These are phyloP conservation scores for Spisula subtruncata DNA, from an alignment of 2,888 invertebrate genomes.

Conservation along the genomic window DNA sequence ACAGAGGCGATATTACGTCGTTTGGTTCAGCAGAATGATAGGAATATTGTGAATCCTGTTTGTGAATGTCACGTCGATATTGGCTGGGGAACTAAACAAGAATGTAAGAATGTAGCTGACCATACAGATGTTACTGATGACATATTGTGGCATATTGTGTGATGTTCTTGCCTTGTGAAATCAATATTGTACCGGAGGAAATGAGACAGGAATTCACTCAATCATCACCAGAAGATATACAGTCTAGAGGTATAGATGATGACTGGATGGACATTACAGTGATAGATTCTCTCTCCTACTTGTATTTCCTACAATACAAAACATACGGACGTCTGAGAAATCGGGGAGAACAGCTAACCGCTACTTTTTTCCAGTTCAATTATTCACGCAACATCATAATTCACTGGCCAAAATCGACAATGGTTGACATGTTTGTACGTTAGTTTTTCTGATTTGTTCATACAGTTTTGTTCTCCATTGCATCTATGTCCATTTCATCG, in stretches of 20 bases:
- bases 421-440: too few relatives aligned
- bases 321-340: constrained; percentile 19
- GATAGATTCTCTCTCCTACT: constrained; percentile 27
- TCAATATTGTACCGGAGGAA: constrained; percentile 18
- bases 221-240: constrained; percentile 13
- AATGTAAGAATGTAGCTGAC: neutral
- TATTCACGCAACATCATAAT: too few relatives aligned
- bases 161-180: constrained; percentile 1
- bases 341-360: neutral
- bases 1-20: neutral
- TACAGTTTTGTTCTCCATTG: too few relatives aligned
- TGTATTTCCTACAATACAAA: constrained; percentile 33
- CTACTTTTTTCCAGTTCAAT: too few relatives aligned
- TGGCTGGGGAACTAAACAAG: too few relatives aligned
- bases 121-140: neutral
- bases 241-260: neutral
- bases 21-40: neutral
- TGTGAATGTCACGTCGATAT: neutral
- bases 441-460: too few relatives aligned
- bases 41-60: neutral
- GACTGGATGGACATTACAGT: constrained; percentile 8
- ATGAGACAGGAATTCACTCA: constrained; percentile 14
- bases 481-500: too few relatives aligned
- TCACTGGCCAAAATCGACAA: too few relatives aligned
- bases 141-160: neutral